Conservation (phyloP, 2,113 vertebrate genomes). For the Dissostichus mawsoni region DNA sequence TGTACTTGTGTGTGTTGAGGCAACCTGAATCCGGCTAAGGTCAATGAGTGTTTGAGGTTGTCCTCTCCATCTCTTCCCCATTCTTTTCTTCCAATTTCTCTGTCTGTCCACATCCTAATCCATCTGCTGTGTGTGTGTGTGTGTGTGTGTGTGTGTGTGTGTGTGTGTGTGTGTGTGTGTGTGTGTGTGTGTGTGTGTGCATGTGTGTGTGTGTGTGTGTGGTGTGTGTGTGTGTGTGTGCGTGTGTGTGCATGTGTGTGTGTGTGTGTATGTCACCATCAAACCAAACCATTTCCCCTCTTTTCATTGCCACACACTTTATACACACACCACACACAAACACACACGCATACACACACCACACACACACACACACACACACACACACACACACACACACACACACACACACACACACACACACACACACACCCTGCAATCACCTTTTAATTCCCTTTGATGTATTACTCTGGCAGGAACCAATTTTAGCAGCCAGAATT, state of each 20-base stretch:
- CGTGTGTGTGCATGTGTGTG: conserved; percentile 28
- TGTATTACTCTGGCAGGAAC: conserved; percentile 83
- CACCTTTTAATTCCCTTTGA: conserved; percentile 86
- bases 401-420: conserved; percentile 44
- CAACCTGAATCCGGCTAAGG: conserved; percentile 53
- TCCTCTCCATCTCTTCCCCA: conserved; percentile 28
- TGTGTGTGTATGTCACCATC: conserved; percentile 54
- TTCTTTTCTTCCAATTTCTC: conserved; percentile 49
- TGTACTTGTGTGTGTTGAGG: conserved; percentile 6
- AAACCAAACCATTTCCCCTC: conserved; percentile 67
- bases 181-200: no score
- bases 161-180: conserved; percentile 23
- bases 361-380: background rate
- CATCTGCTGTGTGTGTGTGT: conserved; percentile 41
- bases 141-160: conserved; percentile 29
- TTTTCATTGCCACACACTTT: conserved; percentile 1
- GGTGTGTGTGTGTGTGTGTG: conserved; percentile 32
- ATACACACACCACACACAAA: background rate
- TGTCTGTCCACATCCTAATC: conserved; percentile 62
- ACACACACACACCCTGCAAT: conserved; percentile 56
- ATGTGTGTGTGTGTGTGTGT: conserved; percentile 31
- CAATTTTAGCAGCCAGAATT: conserved; percentile 84
- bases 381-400: background rate
- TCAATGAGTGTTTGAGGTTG: conserved; percentile 51
- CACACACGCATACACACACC: background rate